Evolutionary conservation across 2,113 vertebrate genomes (phyloP).

Genomic region (Salvelinus alpinus): DNA sequence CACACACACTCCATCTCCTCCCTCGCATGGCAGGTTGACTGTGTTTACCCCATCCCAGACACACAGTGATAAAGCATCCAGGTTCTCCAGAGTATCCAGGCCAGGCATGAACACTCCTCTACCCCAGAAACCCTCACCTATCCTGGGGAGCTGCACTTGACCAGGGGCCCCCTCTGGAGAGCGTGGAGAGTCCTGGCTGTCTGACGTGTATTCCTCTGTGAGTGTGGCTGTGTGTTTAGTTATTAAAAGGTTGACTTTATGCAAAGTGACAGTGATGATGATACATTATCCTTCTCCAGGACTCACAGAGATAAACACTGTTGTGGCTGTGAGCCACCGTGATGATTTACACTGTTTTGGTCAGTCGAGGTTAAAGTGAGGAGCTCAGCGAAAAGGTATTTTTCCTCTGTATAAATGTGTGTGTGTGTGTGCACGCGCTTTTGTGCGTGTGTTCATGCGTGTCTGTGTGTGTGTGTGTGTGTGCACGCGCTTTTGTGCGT

Average conservation of each 20-base stretch:
- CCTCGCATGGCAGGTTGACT: conserved; percentile 48
- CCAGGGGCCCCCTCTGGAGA: conserved; percentile 56
- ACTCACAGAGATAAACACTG: conserved; percentile 66
- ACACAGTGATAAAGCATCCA: conserved; percentile 59
- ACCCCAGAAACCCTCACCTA: conserved; percentile 40
- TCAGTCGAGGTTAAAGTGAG: conserved; percentile 45
- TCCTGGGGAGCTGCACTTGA: conserved; percentile 44
- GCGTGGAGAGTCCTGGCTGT: conserved; percentile 60
- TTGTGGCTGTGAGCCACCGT: conserved; percentile 58
- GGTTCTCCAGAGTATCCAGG: conserved; percentile 48
- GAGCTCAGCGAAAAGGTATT: conserved; percentile 16
- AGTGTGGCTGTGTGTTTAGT: conserved; percentile 65
- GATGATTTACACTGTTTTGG: conserved; percentile 54
- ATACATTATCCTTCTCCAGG: conserved; percentile 64
- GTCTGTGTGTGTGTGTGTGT: background rate
- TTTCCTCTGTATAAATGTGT: conserved; percentile 14
- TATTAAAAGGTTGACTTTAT: conserved; percentile 64
- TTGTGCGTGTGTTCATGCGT: conserved; percentile 5
- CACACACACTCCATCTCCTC: conserved; percentile 39
- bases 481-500: no score
- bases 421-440: conserved; percentile 4
- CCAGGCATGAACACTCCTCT: conserved; percentile 37
- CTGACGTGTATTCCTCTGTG: conserved; percentile 34
- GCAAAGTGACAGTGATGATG: conserved; percentile 74
- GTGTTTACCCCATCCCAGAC: conserved; percentile 65